phyloP scores from a whole-genome alignment of 2,888 invertebrate genomes.

The Biston betularia region DNA sequence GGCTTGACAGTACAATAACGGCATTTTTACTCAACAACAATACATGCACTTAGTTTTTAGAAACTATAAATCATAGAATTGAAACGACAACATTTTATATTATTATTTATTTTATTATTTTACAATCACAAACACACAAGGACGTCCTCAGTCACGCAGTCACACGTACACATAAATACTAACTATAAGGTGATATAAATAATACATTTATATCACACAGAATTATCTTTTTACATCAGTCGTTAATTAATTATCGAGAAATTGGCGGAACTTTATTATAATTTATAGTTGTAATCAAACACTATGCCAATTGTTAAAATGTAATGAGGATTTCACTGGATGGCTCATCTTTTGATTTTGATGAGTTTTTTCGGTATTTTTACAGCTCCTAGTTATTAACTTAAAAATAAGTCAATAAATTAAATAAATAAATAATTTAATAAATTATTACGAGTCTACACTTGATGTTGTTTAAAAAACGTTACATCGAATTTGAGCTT shows the following conservation, averaged over 20 bases:
- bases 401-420: slow-evolving; percentile 85
- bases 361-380: slow-evolving; percentile 55
- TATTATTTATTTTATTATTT: slow-evolving; percentile 67
- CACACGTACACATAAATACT: slow-evolving; percentile 80
- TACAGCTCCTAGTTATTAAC: slow-evolving; percentile 69
- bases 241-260: slow-evolving; percentile 71
- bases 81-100: slow-evolving; percentile 44
- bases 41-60: neutral
- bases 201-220: slow-evolving; percentile 79
- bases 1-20: slow-evolving; percentile 63
- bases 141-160: slow-evolving; percentile 83
- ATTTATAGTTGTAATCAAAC: slow-evolving; percentile 60
- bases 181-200: slow-evolving; percentile 79
- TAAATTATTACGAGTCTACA: slow-evolving; percentile 76
- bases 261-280: slow-evolving; percentile 70
- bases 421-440: slow-evolving; percentile 84
- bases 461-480: slow-evolving; percentile 50
- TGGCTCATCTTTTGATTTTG: slow-evolving; percentile 36
- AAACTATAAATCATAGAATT: slow-evolving; percentile 23
- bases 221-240: slow-evolving; percentile 82
- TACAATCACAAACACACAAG: slow-evolving; percentile 83
- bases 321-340: slow-evolving; percentile 52
- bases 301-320: slow-evolving; percentile 66
- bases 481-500: slow-evolving; percentile 46
- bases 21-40: slow-evolving; percentile 54